A percentile compares a stretch with the other conserved stretches of the same genome.
These are phyloP conservation scores for Dasypogon diadema DNA, from an alignment of 2,888 invertebrate genomes.

Conservation along the genomic window DNA sequence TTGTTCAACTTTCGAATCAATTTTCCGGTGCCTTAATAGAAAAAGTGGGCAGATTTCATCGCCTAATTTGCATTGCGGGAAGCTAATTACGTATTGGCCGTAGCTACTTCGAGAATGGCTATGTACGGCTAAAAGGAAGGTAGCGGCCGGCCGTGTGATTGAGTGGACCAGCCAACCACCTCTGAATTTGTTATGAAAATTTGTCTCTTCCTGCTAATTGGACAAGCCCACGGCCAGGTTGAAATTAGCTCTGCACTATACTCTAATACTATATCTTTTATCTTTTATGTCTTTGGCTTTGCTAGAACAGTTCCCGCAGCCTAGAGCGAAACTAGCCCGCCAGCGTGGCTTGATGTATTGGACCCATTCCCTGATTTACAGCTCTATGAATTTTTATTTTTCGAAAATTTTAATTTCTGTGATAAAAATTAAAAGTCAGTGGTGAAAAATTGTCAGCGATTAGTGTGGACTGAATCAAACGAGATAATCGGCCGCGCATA, in stretches of 20 bases:
- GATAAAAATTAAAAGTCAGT: slow-evolving; percentile 40
- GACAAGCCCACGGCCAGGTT: slow-evolving; percentile 21
- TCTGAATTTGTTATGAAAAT: slow-evolving; percentile 30
- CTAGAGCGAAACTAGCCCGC: not conserved
- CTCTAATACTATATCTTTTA: too few species aligned
- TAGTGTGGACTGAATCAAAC: slow-evolving; percentile 22
- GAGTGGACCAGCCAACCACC: slow-evolving; percentile 9
- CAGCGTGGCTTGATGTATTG: slow-evolving; percentile 20
- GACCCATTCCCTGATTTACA: slow-evolving; percentile 31
- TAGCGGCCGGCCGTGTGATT: slow-evolving; percentile 14
- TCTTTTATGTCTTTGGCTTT: too few species aligned
- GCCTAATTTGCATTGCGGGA: slow-evolving; percentile 42
- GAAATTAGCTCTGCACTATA: too few species aligned
- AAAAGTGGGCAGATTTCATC: slow-evolving; percentile 46
- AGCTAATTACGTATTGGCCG: slow-evolving; percentile 28
- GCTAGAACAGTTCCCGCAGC: not conserved
- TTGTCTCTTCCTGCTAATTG: slow-evolving; percentile 41
- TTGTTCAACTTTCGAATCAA: slow-evolving; percentile 48
- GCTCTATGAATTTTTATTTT: slow-evolving; percentile 13
- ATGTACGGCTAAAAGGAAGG: not conserved
- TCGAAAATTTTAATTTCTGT: slow-evolving; percentile 31
- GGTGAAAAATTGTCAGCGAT: slow-evolving; percentile 36
- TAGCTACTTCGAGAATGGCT: not conserved
- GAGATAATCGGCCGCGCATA: slow-evolving; percentile 17
- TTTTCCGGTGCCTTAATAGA: slow-evolving; percentile 26